Percentiles rank a stretch among this genome's conserved stretches.
Evolutionary conservation across 2,113 vertebrate genomes (phyloP).

Genomic region (Anguilla rostrata): DNA sequence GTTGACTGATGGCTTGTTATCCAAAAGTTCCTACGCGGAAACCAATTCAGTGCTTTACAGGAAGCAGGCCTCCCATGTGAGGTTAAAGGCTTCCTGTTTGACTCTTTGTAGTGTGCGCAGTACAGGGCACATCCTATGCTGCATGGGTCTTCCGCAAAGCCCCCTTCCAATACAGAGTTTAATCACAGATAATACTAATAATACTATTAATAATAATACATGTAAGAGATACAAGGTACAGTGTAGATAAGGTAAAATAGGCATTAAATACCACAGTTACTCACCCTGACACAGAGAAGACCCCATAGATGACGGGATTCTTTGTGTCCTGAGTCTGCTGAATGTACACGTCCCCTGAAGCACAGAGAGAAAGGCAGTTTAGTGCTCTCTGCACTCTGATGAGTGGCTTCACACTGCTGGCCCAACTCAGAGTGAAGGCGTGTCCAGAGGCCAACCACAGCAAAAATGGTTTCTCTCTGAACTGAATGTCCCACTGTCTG

Average conservation of each 20-base stretch:
- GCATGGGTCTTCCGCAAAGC: background rate
- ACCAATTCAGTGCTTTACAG: background rate
- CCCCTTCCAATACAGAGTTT: background rate
- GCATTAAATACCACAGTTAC: constrained; percentile 39
- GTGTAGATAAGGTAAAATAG: too few species aligned
- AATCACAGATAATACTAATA: too few species aligned
- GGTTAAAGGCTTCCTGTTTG: constrained; percentile 22
- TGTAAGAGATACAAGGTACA: too few species aligned
- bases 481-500: background rate
- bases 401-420: constrained; percentile 15
- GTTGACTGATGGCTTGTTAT: constrained; percentile 25
- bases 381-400: background rate
- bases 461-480: constrained; percentile 1
- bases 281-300: constrained; percentile 93
- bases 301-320: constrained; percentile 92
- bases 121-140: background rate
- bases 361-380: constrained; percentile 3
- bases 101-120: constrained; percentile 16
- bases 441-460: background rate
- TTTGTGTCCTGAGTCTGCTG: constrained; percentile 95
- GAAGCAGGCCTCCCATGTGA: background rate
- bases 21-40: background rate
- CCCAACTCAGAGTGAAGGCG: background rate
- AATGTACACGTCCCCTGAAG: constrained; percentile 92
- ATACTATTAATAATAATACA: background rate